These are phyloP conservation scores for Drosophila ambigua DNA, from an alignment of 1,140 invertebrate species.

Conservation along the genomic window DNA sequence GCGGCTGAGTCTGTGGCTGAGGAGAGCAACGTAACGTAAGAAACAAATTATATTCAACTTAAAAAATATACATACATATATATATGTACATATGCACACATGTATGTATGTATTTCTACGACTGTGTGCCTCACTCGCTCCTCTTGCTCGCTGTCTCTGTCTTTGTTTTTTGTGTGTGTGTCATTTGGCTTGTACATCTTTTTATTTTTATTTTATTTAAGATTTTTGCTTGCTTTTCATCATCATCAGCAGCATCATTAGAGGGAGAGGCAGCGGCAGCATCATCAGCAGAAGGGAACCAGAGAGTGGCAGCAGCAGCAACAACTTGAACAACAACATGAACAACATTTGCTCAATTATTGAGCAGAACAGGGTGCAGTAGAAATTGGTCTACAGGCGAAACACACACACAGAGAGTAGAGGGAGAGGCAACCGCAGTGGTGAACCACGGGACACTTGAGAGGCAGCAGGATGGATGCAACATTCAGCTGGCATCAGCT, in stretches of 20 bases:
- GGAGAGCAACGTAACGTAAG: slow-evolving; percentile 65
- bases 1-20: slow-evolving; percentile 8
- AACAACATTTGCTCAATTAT: slow-evolving; percentile 71
- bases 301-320: slow-evolving; percentile 13
- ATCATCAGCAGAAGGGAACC: slow-evolving; percentile 43
- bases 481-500: no score
- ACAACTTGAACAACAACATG: slow-evolving; percentile 44
- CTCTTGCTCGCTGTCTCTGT: neutral
- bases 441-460: no score
- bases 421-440: no score
- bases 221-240: slow-evolving; percentile 70
- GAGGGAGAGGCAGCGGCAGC: slow-evolving; percentile 19
- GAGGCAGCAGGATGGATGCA: no score
- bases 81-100: no score
- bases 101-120: no score
- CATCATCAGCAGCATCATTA: slow-evolving; percentile 46
- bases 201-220: slow-evolving; percentile 30
- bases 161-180: slow-evolving; percentile 53
- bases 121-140: no score
- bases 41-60: slow-evolving; percentile 80
- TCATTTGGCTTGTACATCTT: slow-evolving; percentile 58
- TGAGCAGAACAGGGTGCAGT: slow-evolving; percentile 53
- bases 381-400: neutral
- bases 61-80: slow-evolving; percentile 38
- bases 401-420: no score